These are phyloP conservation scores for Speoplatyrhinus poulsoni DNA, from an alignment of 2,113 vertebrate genomes.

Conservation along the genomic window DNA sequence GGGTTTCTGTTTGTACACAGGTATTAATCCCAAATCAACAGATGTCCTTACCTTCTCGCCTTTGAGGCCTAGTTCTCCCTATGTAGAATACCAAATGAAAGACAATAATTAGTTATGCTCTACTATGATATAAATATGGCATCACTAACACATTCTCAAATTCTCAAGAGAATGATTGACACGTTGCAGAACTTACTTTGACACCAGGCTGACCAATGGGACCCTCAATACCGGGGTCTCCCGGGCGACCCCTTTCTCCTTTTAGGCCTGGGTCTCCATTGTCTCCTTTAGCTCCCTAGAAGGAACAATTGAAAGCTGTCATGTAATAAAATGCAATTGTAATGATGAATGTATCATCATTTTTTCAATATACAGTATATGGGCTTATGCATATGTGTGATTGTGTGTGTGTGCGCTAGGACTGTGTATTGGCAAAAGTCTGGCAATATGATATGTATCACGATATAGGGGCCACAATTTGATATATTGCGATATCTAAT, in stretches of 20 bases:
- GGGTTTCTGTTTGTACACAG: background rate
- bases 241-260: slow-evolving; percentile 84
- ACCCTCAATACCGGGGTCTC: slow-evolving; percentile 96
- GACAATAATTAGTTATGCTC: background rate
- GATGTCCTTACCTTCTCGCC: slow-evolving; percentile 73
- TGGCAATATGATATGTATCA: too few relatives aligned
- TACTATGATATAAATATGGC: background rate
- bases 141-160: background rate
- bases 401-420: background rate
- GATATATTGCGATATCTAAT: too few relatives aligned
- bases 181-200: slow-evolving; percentile 78
- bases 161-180: background rate
- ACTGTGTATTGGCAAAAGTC: too few relatives aligned
- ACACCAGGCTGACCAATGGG: slow-evolving; percentile 93
- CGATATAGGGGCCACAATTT: too few relatives aligned
- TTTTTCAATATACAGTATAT: background rate
- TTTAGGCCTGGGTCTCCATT: slow-evolving; percentile 83
- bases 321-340: background rate
- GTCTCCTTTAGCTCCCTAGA: slow-evolving; percentile 92
- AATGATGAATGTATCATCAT: background rate
- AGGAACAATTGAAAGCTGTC: slow-evolving; percentile 8
- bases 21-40: background rate
- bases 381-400: background rate
- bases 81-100: slow-evolving; percentile 4
- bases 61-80: slow-evolving; percentile 72